Evolutionary conservation across 2,113 vertebrate genomes (phyloP).

Genomic region (Oreochromis spilurus): DNA sequence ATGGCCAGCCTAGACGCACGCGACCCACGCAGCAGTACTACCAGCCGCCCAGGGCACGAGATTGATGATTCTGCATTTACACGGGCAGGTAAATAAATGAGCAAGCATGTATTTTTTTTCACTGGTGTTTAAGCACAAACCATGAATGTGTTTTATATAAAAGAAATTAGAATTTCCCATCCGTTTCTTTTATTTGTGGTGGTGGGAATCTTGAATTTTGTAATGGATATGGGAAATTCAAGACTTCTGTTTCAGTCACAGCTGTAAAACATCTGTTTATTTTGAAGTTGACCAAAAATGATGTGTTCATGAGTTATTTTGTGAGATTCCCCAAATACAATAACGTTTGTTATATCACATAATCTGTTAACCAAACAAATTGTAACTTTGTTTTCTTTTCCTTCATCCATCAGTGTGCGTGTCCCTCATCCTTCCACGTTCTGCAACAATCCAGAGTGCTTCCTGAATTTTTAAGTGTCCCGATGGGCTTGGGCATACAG

Average conservation of each 20-base stretch:
- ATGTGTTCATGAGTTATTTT: background rate
- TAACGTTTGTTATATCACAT: background rate
- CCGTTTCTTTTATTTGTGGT: background rate
- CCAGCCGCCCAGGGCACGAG: conserved; percentile 92
- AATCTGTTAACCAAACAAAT: background rate
- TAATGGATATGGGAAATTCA: background rate
- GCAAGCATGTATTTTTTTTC: background rate
- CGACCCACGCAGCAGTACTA: conserved; percentile 97
- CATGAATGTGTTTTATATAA: background rate
- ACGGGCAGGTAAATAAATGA: conserved; percentile 20
- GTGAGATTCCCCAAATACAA: background rate
- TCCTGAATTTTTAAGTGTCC: conserved; percentile 47
- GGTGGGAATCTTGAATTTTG: background rate
- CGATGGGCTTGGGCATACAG: conserved; percentile 4
- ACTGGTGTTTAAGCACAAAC: background rate
- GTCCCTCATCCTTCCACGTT: conserved; percentile 8
- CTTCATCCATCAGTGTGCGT: conserved; percentile 4
- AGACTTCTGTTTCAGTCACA: background rate
- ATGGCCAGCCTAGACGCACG: conserved; percentile 87
- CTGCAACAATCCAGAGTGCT: conserved; percentile 59
- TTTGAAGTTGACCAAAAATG: background rate
- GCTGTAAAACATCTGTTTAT: background rate
- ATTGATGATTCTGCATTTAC: conserved; percentile 71
- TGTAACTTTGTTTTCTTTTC: background rate
- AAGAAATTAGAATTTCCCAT: background rate